These are phyloP conservation scores for Acanthoscelides obtectus DNA, from an alignment of 2,888 invertebrate genomes.

Conservation along the genomic window DNA sequence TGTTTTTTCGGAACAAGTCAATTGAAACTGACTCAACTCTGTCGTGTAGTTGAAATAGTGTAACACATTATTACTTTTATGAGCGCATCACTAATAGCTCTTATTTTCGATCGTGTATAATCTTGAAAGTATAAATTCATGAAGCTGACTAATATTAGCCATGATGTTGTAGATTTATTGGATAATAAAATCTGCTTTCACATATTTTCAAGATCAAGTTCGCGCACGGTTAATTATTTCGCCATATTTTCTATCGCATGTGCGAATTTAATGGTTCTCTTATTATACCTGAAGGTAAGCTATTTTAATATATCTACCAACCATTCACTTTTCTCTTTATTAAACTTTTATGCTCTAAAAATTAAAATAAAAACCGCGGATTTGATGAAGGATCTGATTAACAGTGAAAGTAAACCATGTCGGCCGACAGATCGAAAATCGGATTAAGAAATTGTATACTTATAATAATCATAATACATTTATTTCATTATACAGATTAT, in stretches of 20 bases:
- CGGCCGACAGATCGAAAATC: too few species aligned
- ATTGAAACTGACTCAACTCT: too few species aligned
- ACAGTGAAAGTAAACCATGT: background rate
- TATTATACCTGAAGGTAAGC: background rate
- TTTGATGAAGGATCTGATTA: background rate
- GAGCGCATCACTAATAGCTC: too few species aligned
- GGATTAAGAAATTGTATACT: too few species aligned
- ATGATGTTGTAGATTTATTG: background rate
- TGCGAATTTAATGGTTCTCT: background rate
- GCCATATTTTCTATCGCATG: background rate
- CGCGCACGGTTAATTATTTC: background rate
- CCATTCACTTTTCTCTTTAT: background rate
- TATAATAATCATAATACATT: too few species aligned
- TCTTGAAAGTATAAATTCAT: too few species aligned
- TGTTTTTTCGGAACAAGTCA: too few species aligned
- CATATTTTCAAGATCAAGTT: background rate
- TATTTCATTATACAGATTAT: too few species aligned
- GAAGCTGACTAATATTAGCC: too few species aligned
- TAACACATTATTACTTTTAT: background rate
- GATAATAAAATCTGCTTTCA: background rate
- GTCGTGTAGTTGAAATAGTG: background rate
- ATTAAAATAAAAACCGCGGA: too few species aligned
- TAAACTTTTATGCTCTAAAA: too few species aligned
- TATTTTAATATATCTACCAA: background rate
- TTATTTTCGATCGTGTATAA: too few species aligned